Evolutionary conservation across 2,113 vertebrate species (phyloP).

Genomic region (Poicephalus gulielmi): DNA sequence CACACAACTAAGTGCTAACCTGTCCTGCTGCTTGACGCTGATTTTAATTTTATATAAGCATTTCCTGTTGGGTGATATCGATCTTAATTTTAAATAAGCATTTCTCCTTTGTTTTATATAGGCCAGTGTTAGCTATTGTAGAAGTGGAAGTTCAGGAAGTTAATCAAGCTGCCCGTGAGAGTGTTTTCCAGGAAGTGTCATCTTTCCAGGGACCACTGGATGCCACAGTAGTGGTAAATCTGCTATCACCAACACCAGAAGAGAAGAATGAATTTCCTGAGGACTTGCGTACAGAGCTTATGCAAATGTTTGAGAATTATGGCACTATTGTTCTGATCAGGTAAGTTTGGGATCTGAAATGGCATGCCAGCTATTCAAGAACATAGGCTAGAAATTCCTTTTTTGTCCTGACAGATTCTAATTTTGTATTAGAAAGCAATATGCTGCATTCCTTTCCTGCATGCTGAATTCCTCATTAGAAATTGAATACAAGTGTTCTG

Average conservation of each 20-base stretch:
- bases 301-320: conserved; percentile 76
- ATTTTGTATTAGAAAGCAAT: neutral
- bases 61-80: neutral
- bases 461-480: neutral
- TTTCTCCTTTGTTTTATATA: conserved; percentile 34
- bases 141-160: conserved; percentile 83
- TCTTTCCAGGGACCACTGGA: conserved; percentile 81
- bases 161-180: conserved; percentile 73
- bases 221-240: conserved; percentile 77
- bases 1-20: neutral
- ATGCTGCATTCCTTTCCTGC: neutral
- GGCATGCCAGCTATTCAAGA: neutral
- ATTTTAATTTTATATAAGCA: neutral
- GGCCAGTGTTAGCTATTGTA: conserved; percentile 81
- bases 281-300: conserved; percentile 76
- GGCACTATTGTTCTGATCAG: conserved; percentile 80
- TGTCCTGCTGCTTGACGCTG: neutral
- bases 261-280: conserved; percentile 79
- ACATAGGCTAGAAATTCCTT: neutral
- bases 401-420: neutral
- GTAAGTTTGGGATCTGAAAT: conserved; percentile 25
- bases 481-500: neutral
- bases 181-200: conserved; percentile 79
- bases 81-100: neutral
- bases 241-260: conserved; percentile 68